Base-by-base conservation (phyloP, 2,888 invertebrate species). In the Boloria euphrosyne region DNA sequence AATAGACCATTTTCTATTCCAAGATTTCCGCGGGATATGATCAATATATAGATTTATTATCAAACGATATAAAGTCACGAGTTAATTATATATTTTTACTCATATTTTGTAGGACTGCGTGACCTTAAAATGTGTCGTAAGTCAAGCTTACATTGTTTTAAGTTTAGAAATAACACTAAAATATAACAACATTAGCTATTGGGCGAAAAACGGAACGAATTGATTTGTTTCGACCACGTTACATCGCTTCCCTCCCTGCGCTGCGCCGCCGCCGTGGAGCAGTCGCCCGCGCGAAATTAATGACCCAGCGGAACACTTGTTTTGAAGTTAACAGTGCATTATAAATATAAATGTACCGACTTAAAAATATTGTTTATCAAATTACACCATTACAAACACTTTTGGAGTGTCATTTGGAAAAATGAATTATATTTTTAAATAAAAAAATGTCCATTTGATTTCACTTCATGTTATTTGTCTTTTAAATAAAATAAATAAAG, bases 211-310 rank as follows among this genome's bases (percentile, higher is more conserved):
- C 31, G 60, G 17, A n/a, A 31, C 67, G n/a, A 55, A 67, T 60
- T 31, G 54, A 67, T 67, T 60, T 63, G 59, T 52, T 62, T 38
- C 59, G 49, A 64, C 17, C 58, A 6, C 27, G 49, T 47, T 16
- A 31, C 59, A 22, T 47, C 6, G 22, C n/a, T 16, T 50, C 27
- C 51, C 44, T 46, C 44, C 5, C 46, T 51, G 38, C 57, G 55
- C 64, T 60, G 67, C 52, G 18, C 5, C 46, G 44, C 18, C 57
- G 55, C 64, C 55, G 67, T 55, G 18, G 61, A 17, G 47, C 61
- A 65, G 61, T 64, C 49, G 67, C 17, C 51, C 61, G 64, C 38
- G 59, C 52, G 60, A 53, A 50, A 57, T 52, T 67, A 67, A 67
- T 60, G 64, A 61, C 52, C 55, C 57, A 38, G 22, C 49, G 43